Base-by-base conservation (phyloP, 2,113 vertebrate species). In the Saguinus imperator region DNA sequence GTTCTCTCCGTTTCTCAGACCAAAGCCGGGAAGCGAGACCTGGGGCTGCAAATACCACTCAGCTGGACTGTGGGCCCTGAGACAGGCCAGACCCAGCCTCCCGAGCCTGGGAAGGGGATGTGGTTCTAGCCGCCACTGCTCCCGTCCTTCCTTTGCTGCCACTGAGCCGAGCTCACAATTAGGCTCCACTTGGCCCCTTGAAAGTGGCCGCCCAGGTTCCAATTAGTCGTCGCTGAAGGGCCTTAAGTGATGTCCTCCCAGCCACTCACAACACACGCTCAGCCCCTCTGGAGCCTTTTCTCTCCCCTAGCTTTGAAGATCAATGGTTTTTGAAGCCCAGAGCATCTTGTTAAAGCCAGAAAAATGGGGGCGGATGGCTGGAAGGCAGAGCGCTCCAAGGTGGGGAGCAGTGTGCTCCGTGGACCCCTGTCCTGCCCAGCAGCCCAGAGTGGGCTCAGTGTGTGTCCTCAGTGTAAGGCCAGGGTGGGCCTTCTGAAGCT, bases 251-350 rank as follows among this genome's bases (percentile, higher is more conserved):
- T 92, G 97, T 97, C 97, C 98, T 97, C 97, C 94, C 68, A 3
- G 96, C 58, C 40, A 0, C 72, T 80, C 81, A 23, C 66, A 23
- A 58, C 8, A 70, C 73, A 13, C 0, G 0, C 45, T 55, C 18
- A 2, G 48, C 40, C 66, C 45, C 66, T 61, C 48, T 0, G 45
- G 55, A 87, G 58, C 92, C 98, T 97, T 97, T 98, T 90, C 93
- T 83, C 72, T 81, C 40, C 29, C 32, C 93, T 50, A 79, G 96
- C 97, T 98, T 98, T 98, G 98, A 98, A 98, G 98, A 98, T 93
- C 97, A 98, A 98, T 97, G 98, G 96, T 96, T 98, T 98, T 98
- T 98, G 94, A 98, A 98, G 97, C 92, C 96, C 96, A 87, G 97
- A 96, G 97, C 64, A 86, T 98, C 92, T 89, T 81, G 97, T 98